Evolutionary conservation across 2,797 vertebrate species (phyloP), one percentile per base, ranked within the genome.

Genomic region (Sebastiscus albofasciatus): DNA sequence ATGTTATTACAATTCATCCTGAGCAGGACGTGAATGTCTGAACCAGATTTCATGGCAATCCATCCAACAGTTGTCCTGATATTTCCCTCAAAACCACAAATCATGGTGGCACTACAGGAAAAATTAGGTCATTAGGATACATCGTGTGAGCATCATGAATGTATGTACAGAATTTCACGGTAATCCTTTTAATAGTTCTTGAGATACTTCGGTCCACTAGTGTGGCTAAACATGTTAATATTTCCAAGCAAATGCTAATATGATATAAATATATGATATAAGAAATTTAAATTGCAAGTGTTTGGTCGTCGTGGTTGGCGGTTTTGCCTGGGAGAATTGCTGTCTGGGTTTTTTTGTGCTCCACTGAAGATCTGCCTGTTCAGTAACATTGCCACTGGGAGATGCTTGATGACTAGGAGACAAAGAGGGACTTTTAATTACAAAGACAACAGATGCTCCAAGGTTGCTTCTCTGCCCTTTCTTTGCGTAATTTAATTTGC

Each of bases 371-470:
- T 87, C 56, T 74, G 71, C 85, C 81, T 84, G 86, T 78, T 90
- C 79, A 7, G 72, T 88, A 87, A 85, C 87, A 87, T 67, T 31
- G 82, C 90, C 82, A 78, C 72, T 67, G 91, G 92, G 93, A 91
- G 86, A 90, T 74, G 80, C 78, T 80, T 84, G 88, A 92, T 89
- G 90, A 85, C 83, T 77, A 70, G 75, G 56, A 89, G 87, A 93
- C 90, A 89, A 92, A 92, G 89, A 86, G 81, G 72, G 84, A 88
- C 80, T 92, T 94, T 94, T 94, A 95, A 94, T 94, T 94, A 93
- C 90, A 93, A 92, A 93, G 89, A 93, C 86, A 92, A 86, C 89
- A 93, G 87, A 91, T 90, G 92, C 87, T 93, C 84, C 82, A 84
- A 89, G 83, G 88, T 90, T 88, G 80, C 87, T 76, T 86, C 83